A percentile compares a stretch with the other conserved stretches of the same genome.
These are phyloP conservation scores for Enoplosus armatus DNA, from an alignment of 2,797 vertebrate genomes.

Conservation along the genomic window DNA sequence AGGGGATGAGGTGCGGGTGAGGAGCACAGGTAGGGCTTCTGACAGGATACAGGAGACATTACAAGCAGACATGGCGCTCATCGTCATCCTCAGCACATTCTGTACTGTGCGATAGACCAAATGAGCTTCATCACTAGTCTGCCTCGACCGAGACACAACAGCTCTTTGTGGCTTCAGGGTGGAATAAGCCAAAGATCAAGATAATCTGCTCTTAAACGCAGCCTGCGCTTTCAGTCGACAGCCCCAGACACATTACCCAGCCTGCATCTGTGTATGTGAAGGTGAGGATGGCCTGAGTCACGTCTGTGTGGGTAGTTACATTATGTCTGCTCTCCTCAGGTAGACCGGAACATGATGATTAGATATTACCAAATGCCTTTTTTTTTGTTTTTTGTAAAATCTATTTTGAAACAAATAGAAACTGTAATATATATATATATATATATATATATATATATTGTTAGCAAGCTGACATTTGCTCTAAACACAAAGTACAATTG, in stretches of 20 bases:
- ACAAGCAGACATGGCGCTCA: neutral
- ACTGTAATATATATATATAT: no score
- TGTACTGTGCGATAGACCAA: neutral
- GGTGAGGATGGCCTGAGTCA: conserved; percentile 65
- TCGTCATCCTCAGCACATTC: neutral
- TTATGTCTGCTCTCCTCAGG: conserved; percentile 44
- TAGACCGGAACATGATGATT: conserved; percentile 40
- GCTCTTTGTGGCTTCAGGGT: conserved; percentile 36
- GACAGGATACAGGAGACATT: neutral
- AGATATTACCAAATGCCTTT: conserved; percentile 24
- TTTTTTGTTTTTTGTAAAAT: neutral
- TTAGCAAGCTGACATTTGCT: neutral
- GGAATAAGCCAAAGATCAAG: conserved; percentile 53
- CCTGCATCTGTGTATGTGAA: conserved; percentile 39
- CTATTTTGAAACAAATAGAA: neutral
- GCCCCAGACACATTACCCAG: conserved; percentile 41
- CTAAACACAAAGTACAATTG: neutral
- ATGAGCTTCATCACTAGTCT: conserved; percentile 35
- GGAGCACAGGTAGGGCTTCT: conserved; percentile 6
- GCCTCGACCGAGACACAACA: conserved; percentile 29
- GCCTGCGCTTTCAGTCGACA: conserved; percentile 11
- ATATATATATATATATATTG: no score
- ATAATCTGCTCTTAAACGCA: conserved; percentile 54
- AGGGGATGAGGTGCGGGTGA: neutral
- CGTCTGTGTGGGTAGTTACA: conserved; percentile 41